phyloP scores from a whole-genome alignment of 2,113 vertebrate genomes.

The Columba janthina region DNA sequence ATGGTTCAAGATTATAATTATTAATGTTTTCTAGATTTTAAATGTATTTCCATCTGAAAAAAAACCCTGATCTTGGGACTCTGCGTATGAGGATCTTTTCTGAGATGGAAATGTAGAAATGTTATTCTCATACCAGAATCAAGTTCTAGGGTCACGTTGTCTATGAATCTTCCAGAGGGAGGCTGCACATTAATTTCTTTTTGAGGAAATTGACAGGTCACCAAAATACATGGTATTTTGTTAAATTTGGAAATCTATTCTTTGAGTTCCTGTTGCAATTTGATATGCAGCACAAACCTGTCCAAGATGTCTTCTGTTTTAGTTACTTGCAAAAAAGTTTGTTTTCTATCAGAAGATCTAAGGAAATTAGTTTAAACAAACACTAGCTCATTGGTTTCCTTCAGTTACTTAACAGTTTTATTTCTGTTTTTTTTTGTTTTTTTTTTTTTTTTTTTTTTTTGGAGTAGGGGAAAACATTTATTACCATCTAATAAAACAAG shows the following conservation, averaged over 20 bases:
- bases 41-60: background rate
- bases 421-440: background rate
- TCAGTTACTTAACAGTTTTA: background rate
- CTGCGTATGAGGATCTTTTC: background rate
- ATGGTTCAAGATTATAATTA: background rate
- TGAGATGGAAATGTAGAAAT: background rate
- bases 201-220: slow-evolving; percentile 2
- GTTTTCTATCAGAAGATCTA: background rate
- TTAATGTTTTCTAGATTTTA: background rate
- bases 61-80: background rate
- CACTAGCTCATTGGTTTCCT: background rate
- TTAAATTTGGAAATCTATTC: background rate
- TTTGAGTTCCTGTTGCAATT: background rate
- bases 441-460: background rate
- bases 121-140: background rate
- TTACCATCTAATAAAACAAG: background rate
- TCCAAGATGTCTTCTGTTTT: background rate
- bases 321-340: background rate
- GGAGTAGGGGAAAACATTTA: background rate
- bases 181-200: background rate
- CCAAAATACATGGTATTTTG: background rate
- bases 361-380: background rate
- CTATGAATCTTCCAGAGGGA: background rate
- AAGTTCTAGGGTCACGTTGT: background rate
- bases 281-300: background rate